phyloP scores from a whole-genome alignment of 2,888 invertebrate genomes.

The Synanthedon andrenaeformis region DNA sequence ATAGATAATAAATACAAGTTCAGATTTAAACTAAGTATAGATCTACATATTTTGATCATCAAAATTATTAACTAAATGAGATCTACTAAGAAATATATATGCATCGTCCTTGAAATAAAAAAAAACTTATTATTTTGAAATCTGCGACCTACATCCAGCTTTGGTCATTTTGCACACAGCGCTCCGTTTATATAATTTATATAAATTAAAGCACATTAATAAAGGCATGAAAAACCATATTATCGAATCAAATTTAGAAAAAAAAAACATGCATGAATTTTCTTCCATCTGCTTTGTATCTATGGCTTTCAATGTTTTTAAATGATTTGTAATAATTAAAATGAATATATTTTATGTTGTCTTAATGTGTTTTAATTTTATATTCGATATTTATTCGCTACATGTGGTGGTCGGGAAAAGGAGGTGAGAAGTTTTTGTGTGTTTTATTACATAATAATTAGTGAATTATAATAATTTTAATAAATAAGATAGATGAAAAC shows the following conservation, averaged over 20 bases:
- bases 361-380: constrained; percentile 39
- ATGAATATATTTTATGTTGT: constrained; percentile 20
- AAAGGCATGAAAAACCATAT: constrained; percentile 26
- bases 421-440: constrained; percentile 36
- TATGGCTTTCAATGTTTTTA: constrained; percentile 14
- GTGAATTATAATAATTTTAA: neutral
- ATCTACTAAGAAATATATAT: too few species aligned
- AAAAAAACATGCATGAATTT: neutral
- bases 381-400: constrained; percentile 19
- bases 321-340: too few species aligned
- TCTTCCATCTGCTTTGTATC: neutral
- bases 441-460: constrained; percentile 2
- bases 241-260: neutral
- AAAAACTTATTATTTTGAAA: too few species aligned
- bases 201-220: constrained; percentile 30
- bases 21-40: too few species aligned
- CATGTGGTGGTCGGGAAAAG: constrained; percentile 35
- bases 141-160: neutral
- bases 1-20: too few species aligned
- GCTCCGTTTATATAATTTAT: neutral
- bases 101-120: too few species aligned
- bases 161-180: neutral
- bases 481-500: too few species aligned
- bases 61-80: too few species aligned
- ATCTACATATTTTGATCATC: too few species aligned